Percentiles rank a stretch among this genome's conserved stretches.
phyloP scores from a whole-genome alignment of 2,888 invertebrate species.

The Polymixis lichenea region DNA sequence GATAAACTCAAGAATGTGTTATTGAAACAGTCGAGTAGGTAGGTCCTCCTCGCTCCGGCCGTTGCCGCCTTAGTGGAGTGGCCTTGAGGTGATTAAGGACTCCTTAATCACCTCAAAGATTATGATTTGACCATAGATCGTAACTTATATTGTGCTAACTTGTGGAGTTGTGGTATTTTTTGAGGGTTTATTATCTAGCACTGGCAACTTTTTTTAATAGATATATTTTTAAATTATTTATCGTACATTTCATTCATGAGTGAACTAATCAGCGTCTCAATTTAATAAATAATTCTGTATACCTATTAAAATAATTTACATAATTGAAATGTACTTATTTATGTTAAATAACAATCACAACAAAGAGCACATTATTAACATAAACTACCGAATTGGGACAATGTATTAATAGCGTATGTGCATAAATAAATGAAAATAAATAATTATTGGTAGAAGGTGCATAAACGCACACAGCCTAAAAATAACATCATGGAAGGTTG shows the following conservation, averaged over 20 bases:
- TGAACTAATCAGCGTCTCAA: not conserved
- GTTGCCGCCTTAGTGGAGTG: not conserved
- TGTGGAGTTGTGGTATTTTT: not conserved
- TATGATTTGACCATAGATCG: not conserved
- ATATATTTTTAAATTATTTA: no score
- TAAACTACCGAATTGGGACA: no score
- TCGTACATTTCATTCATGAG: no score
- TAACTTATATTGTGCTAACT: no score
- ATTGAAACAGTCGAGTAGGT: not conserved
- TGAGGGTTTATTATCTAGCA: not conserved
- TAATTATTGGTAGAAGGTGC: not conserved
- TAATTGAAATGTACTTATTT: not conserved
- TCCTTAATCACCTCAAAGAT: not conserved
- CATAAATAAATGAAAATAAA: no score
- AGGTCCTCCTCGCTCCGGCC: not conserved
- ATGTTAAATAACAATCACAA: not conserved
- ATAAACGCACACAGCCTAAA: not conserved
- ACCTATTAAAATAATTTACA: not conserved
- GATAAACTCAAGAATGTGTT: conserved; percentile 17
- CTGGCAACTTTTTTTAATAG: no score
- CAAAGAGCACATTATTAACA: not conserved
- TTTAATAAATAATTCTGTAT: not conserved
- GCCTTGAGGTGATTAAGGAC: no score
- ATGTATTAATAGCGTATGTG: no score
- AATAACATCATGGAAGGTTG: not conserved